Evolutionary conservation across 2,113 vertebrate genomes (phyloP).

Genomic region (Xenotilapia leptura): DNA sequence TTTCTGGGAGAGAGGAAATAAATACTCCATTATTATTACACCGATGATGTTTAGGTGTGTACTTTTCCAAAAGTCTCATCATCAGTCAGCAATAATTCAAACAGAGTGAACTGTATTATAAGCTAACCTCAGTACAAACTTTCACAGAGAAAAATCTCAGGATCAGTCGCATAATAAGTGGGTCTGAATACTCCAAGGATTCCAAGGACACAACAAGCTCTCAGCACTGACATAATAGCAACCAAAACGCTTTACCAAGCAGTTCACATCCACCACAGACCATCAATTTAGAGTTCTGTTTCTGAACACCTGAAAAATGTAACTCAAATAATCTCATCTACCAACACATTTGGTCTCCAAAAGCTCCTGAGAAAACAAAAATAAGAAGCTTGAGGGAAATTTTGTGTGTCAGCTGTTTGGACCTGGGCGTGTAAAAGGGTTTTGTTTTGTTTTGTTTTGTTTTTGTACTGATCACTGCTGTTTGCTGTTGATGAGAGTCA

Average conservation of each 20-base stretch:
- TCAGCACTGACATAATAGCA: not conserved
- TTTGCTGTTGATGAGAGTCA: not conserved
- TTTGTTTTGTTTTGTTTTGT: not conserved
- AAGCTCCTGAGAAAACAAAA: not conserved
- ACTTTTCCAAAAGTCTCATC: not conserved
- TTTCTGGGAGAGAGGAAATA: not conserved
- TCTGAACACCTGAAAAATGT: not conserved
- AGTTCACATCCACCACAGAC: not conserved
- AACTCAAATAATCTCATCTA: not conserved
- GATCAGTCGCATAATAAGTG: not conserved
- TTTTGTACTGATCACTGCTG: not conserved
- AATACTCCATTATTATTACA: not conserved
- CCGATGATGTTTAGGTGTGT: not conserved
- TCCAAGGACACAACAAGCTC: not conserved
- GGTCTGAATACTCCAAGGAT: not conserved
- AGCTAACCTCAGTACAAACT: not conserved
- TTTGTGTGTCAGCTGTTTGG: not conserved
- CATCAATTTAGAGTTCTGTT: not conserved
- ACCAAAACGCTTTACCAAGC: not conserved
- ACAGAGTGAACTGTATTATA: not conserved
- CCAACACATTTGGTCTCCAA: not conserved
- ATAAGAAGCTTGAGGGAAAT: not conserved
- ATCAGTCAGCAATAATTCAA: not conserved
- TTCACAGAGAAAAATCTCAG: not conserved
- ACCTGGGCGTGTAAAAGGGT: not conserved